Percentiles rank a stretch among this genome's conserved stretches.
phyloP scores from a whole-genome alignment of 2,888 invertebrate species.

The Gasteruption jaculator region DNA sequence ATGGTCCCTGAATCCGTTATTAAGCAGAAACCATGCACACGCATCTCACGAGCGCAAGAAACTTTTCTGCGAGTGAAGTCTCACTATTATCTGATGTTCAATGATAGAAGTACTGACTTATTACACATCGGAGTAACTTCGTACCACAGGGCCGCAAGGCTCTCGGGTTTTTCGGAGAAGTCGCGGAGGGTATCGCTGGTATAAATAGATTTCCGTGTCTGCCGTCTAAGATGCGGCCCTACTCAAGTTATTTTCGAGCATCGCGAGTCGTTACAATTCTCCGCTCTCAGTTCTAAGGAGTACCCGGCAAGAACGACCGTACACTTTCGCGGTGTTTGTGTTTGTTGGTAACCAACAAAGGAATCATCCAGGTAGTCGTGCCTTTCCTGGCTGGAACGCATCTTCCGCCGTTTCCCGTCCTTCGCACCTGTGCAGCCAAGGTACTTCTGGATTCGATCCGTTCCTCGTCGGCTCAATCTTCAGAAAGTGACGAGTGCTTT shows the following conservation, averaged over 20 bases:
- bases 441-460: too few species aligned
- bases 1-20: constrained; percentile 28
- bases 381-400: too few species aligned
- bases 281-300: constrained; percentile 34
- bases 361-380: too few species aligned
- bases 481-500: too few species aligned
- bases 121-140: constrained; percentile 28
- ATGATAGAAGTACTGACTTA: constrained; percentile 30
- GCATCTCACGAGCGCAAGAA: too few species aligned
- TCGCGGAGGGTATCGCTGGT: constrained; percentile 30
- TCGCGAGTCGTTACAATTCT: constrained; percentile 38
- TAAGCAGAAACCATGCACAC: too few species aligned
- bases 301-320: constrained; percentile 24
- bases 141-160: constrained; percentile 38
- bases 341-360: too few species aligned
- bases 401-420: too few species aligned
- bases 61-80: background rate
- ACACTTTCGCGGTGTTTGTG: too few species aligned
- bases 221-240: constrained; percentile 42
- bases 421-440: too few species aligned
- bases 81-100: constrained; percentile 17
- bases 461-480: too few species aligned
- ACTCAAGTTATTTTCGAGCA: constrained; percentile 37
- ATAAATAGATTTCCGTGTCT: constrained; percentile 39
- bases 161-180: constrained; percentile 7